Base-by-base conservation (phyloP, 2,888 invertebrate genomes). In the Drosophila ustulata region DNA sequence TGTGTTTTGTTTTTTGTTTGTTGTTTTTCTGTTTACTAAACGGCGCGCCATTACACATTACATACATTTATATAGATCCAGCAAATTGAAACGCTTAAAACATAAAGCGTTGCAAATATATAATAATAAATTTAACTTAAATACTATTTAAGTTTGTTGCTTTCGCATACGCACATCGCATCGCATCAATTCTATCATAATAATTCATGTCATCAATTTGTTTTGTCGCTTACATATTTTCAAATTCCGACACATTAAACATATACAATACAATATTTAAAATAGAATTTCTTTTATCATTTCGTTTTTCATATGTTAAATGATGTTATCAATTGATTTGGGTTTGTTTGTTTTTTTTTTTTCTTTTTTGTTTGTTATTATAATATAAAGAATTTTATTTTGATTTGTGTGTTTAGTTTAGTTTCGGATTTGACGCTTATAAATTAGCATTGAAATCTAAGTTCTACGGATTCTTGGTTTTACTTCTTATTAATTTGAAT, bases 261-360 rank as follows among this genome's bases (percentile, higher is more conserved):
- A 83, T 88, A 85, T 88, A 82, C 86, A 82, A 82, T 78, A 78
- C 75, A 78, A 79, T 89, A 88, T 84, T 89, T 90, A 87, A 89
- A 89, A 90, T 89, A 89, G 83, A 90, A 74, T 80, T 83, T 76
- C 50, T 68, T 69, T 53, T 67, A 70, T 78, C 72, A 32, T 66
- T 75, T 78, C 66, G 18, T 62, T 34, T 56, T 25, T 32, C 32
- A 34, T 50, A 56, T 46, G 11, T 75, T 67, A 62, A 70, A 66
- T 71, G 75, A 77, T 71, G 56, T 77, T 89, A 84, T 82, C 86
- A 88, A 90, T 89, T 89, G 75, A 75, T 77, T 85, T 82, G 55
- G 75, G 52, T 74, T 56, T 69, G 45, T 71, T 67, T 75, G 62
- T 67, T 67, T 69, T 71, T 78, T 71, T 78, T 18, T 37, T 43